Percentiles rank a stretch among this genome's conserved stretches.
phyloP scores from a whole-genome alignment of 1,140 invertebrate genomes.

The Drosophila novamexicana region DNA sequence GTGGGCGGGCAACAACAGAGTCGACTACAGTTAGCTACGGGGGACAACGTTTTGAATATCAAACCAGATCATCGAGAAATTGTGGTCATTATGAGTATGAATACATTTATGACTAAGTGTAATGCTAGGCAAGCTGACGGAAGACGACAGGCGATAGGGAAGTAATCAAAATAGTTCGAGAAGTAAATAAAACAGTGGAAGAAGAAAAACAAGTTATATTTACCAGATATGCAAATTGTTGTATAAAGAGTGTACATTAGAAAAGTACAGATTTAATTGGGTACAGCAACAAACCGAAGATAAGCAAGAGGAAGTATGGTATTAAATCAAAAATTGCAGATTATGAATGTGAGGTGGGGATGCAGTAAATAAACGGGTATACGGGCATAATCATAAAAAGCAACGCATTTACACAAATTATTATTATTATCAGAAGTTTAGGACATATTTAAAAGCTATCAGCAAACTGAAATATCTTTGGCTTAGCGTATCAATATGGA shows the following conservation, averaged over 20 bases:
- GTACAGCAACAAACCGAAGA: neutral
- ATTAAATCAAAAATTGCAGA: neutral
- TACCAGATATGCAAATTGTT: slow-evolving; percentile 22
- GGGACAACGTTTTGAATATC: slow-evolving; percentile 34
- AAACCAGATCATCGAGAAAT: slow-evolving; percentile 43
- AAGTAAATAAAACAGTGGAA: neutral
- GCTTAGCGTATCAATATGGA: no score
- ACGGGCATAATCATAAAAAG: no score
- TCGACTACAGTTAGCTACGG: slow-evolving; percentile 33
- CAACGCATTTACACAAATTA: no score
- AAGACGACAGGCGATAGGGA: slow-evolving; percentile 23
- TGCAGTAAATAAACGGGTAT: no score
- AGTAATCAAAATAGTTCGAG: slow-evolving; percentile 4
- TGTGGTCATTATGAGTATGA: slow-evolving; percentile 17
- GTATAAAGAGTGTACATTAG: slow-evolving; percentile 2
- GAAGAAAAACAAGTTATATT: slow-evolving; percentile 13
- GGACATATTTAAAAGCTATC: no score
- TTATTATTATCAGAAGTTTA: no score
- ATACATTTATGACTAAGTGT: slow-evolving; percentile 45
- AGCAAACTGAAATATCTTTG: no score
- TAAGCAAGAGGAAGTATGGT: neutral
- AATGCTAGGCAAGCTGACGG: slow-evolving; percentile 21
- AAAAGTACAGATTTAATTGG: neutral
- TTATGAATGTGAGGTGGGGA: no score
- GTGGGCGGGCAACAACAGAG: slow-evolving; percentile 30